phyloP scores from a whole-genome alignment of 1,140 invertebrate species.

The Dinoponera quadriceps region DNA sequence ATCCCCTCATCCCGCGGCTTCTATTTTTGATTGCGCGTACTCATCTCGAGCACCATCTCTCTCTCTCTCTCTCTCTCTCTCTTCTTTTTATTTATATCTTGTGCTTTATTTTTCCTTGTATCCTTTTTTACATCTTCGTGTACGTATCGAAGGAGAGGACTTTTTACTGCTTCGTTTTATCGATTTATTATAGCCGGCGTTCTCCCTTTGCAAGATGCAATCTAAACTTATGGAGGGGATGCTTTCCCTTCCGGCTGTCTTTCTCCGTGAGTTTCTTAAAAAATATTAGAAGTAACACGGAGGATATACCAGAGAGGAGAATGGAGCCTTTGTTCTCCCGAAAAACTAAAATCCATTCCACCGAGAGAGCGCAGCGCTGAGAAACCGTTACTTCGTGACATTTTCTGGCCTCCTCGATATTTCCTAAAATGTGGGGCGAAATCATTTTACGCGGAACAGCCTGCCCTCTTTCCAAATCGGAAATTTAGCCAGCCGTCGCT shows the following conservation, averaged over 20 bases:
- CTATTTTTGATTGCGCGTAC: no score
- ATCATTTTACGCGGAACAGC: slow-evolving; percentile 22
- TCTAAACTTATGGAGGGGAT: slow-evolving; percentile 5
- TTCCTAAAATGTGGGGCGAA: neutral
- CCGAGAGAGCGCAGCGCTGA: neutral
- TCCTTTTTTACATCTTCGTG: no score
- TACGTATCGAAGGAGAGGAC: no score
- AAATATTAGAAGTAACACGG: neutral
- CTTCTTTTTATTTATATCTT: no score
- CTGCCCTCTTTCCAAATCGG: slow-evolving; percentile 11
- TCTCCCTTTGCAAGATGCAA: neutral
- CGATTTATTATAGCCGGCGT: no score
- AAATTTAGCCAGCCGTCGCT: slow-evolving; percentile 26
- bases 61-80: no score
- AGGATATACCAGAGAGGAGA: neutral
- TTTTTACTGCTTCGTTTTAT: no score
- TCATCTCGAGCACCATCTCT: no score
- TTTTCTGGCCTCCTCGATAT: neutral
- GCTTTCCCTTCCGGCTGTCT: neutral
- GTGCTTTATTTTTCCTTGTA: no score
- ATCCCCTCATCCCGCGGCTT: neutral
- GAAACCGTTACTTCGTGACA: neutral
- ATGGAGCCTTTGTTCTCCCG: neutral
- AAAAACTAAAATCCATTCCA: neutral
- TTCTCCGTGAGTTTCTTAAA: neutral